Evolutionary conservation across 1,140 invertebrate genomes (phyloP).

Genomic region (Metopolophium dirhodum): DNA sequence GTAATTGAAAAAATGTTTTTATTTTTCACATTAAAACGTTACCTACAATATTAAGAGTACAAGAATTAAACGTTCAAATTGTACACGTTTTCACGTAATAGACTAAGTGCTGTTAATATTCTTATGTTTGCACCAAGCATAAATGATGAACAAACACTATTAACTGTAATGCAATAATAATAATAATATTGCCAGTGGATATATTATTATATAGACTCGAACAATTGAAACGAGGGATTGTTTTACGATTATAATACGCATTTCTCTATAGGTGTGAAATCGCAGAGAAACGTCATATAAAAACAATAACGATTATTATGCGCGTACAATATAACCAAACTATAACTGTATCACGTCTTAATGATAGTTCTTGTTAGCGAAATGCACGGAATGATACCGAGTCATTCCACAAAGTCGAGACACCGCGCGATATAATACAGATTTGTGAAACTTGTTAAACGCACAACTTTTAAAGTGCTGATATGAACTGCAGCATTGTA

Average conservation of each 20-base stretch:
- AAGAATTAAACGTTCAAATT: not conserved
- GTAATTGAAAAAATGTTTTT: not conserved
- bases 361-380: not conserved
- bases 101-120: not conserved
- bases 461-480: slow-evolving; percentile 2
- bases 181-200: not conserved
- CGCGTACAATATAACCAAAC: not conserved
- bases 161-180: not conserved
- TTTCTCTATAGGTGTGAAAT: not conserved
- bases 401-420: not conserved
- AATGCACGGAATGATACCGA: not conserved
- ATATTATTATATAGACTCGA: not conserved
- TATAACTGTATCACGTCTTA: not conserved
- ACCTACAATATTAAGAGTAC: not conserved
- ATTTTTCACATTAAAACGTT: not conserved
- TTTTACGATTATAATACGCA: not conserved
- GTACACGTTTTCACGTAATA: not conserved
- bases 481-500: not conserved
- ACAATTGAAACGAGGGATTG: not conserved
- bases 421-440: not conserved
- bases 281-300: not conserved
- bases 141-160: not conserved
- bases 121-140: not conserved
- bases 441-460: slow-evolving; percentile 6
- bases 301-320: not conserved